These are phyloP conservation scores for Aphelocoma coerulescens DNA, from an alignment of 2,113 vertebrate genomes.

Conservation along the genomic window DNA sequence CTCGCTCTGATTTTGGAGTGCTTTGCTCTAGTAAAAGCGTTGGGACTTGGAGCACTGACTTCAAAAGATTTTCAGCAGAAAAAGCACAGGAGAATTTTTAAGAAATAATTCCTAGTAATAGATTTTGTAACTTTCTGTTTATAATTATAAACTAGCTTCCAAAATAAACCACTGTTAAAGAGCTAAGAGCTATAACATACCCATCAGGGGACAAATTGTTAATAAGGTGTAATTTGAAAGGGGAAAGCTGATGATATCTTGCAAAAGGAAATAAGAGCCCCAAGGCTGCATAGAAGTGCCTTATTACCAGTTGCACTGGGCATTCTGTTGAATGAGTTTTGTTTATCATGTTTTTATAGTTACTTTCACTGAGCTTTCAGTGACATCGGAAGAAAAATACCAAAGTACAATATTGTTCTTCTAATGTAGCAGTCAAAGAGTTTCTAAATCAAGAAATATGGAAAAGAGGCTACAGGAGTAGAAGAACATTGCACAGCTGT, in stretches of 20 bases:
- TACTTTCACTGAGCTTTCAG: not conserved
- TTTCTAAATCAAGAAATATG: not conserved
- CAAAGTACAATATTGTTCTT: not conserved
- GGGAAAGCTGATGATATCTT: not conserved
- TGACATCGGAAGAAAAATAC: not conserved
- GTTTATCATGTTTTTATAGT: not conserved
- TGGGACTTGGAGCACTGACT: not conserved
- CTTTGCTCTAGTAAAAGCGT: not conserved
- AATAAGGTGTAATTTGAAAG: not conserved
- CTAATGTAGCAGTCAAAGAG: not conserved
- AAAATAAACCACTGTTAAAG: not conserved
- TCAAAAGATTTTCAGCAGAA: not conserved
- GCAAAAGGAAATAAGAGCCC: not conserved
- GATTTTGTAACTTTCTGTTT: not conserved
- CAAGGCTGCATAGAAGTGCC: not conserved
- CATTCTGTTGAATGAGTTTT: not conserved
- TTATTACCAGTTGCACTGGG: not conserved
- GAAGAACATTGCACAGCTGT: not conserved
- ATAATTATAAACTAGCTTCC: not conserved
- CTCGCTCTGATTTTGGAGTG: not conserved
- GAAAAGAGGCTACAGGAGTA: not conserved
- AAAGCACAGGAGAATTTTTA: not conserved
- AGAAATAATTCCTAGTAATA: not conserved
- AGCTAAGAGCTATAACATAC: not conserved
- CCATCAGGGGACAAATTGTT: not conserved